These are phyloP conservation scores for Eubucco bourcierii DNA, from an alignment of 2,113 vertebrate genomes.

Conservation along the genomic window DNA sequence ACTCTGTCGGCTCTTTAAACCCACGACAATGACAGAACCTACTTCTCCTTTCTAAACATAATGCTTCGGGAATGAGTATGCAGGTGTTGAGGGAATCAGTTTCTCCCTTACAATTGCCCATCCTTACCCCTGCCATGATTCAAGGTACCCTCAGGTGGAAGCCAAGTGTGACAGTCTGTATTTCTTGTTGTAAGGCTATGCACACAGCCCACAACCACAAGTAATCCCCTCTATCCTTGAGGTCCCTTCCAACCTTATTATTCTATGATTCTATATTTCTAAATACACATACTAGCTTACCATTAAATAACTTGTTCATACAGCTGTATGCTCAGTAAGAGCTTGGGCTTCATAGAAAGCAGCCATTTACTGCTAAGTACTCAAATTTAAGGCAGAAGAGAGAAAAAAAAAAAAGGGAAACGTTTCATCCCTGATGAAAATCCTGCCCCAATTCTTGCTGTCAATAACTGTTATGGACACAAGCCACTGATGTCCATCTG, in stretches of 20 bases:
- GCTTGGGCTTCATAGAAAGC: not conserved
- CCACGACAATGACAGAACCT: not conserved
- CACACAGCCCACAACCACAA: not conserved
- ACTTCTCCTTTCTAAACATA: not conserved
- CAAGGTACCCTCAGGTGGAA: not conserved
- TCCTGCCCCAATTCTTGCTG: not conserved
- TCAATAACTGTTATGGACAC: slow-evolving; percentile 22
- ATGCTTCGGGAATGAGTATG: fast-evolving
- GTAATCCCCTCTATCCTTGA: not conserved
- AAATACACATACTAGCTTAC: not conserved
- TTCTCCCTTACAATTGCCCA: not conserved
- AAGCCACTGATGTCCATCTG: slow-evolving; percentile 31
- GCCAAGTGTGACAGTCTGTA: not conserved
- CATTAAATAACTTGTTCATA: not conserved
- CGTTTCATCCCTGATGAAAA: not conserved
- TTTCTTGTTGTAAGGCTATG: not conserved
- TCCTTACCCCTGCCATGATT: fast-evolving
- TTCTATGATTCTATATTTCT: not conserved
- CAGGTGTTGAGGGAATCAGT: not conserved
- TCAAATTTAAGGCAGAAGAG: slow-evolving; percentile 22
- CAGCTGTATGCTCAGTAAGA: slow-evolving; percentile 2
- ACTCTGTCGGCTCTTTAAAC: too few species aligned
- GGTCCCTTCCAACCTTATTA: too few species aligned
- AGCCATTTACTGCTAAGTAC: not conserved
- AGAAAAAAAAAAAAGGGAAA: not conserved